A percentile compares a stretch with the other conserved stretches of the same genome.
Evolutionary conservation across 2,113 vertebrate species (phyloP).

Genomic region (Choloepus hoffmanni): DNA sequence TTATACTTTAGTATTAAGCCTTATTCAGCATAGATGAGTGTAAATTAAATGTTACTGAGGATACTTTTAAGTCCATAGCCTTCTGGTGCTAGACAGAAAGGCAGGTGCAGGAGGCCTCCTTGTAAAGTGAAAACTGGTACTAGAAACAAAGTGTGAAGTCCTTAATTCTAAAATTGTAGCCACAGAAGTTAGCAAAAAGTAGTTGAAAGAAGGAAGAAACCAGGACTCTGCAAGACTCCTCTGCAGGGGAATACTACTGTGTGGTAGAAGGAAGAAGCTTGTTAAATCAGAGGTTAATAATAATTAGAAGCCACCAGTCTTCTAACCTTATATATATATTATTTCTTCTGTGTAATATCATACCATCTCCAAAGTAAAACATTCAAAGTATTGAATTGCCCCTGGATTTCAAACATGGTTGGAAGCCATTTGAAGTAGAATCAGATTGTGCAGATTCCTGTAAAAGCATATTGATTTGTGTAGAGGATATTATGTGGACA

Average conservation of each 20-base stretch:
- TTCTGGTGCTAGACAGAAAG: background rate
- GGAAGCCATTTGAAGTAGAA: constrained; percentile 69
- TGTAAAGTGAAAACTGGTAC: constrained; percentile 89
- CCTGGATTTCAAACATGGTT: background rate
- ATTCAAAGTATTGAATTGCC: constrained; percentile 42
- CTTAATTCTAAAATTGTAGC: constrained; percentile 92
- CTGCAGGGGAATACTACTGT: constrained; percentile 91
- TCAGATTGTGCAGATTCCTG: constrained; percentile 41
- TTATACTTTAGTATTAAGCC: constrained; percentile 92
- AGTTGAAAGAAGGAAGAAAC: constrained; percentile 90
- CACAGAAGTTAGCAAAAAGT: constrained; percentile 90
- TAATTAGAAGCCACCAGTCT: constrained; percentile 86
- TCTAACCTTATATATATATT: constrained; percentile 18
- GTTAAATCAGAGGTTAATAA: constrained; percentile 91
- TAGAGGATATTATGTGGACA: constrained; percentile 56
- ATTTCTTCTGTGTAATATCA: constrained; percentile 35
- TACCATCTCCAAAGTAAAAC: constrained; percentile 62
- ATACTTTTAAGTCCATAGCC: background rate
- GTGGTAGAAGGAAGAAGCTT: constrained; percentile 91
- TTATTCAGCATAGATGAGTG: constrained; percentile 93
- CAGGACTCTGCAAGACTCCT: constrained; percentile 88
- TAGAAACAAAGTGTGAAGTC: constrained; percentile 93
- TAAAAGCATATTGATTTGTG: constrained; percentile 37
- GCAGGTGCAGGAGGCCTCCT: background rate
- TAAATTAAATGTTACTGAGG: background rate